Evolutionary conservation across 2,113 vertebrate genomes (phyloP).

Genomic region (Mesitornis unicolor): DNA sequence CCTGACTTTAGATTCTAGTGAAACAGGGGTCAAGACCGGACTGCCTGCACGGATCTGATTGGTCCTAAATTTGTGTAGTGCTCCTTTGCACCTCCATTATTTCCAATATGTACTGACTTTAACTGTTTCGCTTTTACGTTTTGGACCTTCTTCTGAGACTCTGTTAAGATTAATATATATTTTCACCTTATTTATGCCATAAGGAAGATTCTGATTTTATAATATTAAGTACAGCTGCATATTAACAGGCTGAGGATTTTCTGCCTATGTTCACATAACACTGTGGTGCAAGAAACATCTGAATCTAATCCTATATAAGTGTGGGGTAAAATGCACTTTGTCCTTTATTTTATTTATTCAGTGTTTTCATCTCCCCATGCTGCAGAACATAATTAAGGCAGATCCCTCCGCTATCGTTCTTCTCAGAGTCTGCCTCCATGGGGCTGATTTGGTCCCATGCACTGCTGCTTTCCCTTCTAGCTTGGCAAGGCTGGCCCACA

Average conservation of each 20-base stretch:
- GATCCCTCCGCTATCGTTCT: fast-evolving
- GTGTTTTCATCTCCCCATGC: not conserved
- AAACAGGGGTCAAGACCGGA: not conserved
- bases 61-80: not conserved
- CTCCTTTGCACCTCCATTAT: not conserved
- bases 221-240: not conserved
- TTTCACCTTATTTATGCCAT: not conserved
- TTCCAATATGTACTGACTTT: not conserved
- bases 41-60: not conserved
- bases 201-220: not conserved
- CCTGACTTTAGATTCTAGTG: not conserved
- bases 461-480: not conserved
- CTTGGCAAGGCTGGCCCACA: not conserved
- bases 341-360: not conserved
- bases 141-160: not conserved
- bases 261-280: not conserved
- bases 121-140: not conserved
- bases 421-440: not conserved
- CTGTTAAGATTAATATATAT: not conserved
- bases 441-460: not conserved
- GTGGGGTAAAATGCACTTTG: not conserved
- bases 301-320: not conserved
- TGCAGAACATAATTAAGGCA: not conserved
- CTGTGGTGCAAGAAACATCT: not conserved
- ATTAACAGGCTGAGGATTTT: not conserved